Evolutionary conservation across 1,140 invertebrate species (phyloP), one percentile per base, ranked within the genome.

Genomic region (Elysia chlorotica): DNA sequence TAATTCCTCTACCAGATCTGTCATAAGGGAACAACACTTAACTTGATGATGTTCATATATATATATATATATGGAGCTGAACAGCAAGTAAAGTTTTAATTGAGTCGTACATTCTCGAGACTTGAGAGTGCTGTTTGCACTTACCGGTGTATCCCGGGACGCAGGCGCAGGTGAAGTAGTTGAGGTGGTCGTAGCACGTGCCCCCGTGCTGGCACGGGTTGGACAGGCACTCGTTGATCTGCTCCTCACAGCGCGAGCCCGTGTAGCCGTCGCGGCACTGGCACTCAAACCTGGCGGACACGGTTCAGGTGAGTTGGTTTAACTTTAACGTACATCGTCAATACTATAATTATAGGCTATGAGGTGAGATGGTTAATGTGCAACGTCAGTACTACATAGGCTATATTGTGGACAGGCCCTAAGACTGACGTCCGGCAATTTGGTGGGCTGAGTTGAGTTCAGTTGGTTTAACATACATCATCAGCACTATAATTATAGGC

Each of bases 121-220:
- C 36, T 4, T 2, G 35, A 25, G 38, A 54, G 68, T 5, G 36
- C 31, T 19, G 61, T 48, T n/a, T 10, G 23, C 31, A 71, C 72
- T 57, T 61, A 78, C 85, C 84, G 71, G 72, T 80, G 59, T 93
- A 91, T 84, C 91, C 95, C 0, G 91, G 82, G 1, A 90, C 89
- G 81, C 96, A 97, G 0, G 90, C 85, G 78, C 86, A 88, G 25
- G 74, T 62, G 72, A 82, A 87, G 19, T 71, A 67, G 33, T 82
- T 82, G 3, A 84, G 65, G 19, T 75, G 89, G 88, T 99, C 97
- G 0, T 96, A 96, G 88, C 86, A 87, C 85, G 95, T 95, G 0
- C 96, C 94, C 17, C 93, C 94, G 19, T 99, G 88, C 0, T 96
- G 87, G 87, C 98, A 99, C 0, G 96, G 96, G 73, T 77, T 75